Percentiles rank a stretch among this genome's conserved stretches.
These are phyloP conservation scores for Hyppa rectilinea DNA, from an alignment of 2,888 invertebrate genomes.

Conservation along the genomic window DNA sequence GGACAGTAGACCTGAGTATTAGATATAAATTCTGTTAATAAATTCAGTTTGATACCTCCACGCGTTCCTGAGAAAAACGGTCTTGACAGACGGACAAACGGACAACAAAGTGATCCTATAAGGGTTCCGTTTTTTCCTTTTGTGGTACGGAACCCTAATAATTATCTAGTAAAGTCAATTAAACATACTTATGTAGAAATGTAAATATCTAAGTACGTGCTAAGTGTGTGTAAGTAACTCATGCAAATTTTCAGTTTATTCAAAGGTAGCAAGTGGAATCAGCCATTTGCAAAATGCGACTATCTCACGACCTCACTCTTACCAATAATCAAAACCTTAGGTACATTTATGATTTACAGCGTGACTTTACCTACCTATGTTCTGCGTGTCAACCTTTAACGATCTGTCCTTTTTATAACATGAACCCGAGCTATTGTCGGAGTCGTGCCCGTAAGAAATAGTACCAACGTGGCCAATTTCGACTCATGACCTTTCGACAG, in stretches of 20 bases:
- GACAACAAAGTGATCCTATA: no score
- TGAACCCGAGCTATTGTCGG: slow-evolving; percentile 43
- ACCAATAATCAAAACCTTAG: background rate
- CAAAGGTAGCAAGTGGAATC: background rate
- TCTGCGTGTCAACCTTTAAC: slow-evolving; percentile 65
- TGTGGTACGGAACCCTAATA: no score
- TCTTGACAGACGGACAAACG: no score
- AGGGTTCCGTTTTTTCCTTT: no score
- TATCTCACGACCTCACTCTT: slow-evolving; percentile 4
- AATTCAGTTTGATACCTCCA: no score
- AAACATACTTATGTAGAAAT: no score
- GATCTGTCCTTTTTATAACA: slow-evolving; percentile 53
- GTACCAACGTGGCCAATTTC: slow-evolving; percentile 23
- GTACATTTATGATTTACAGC: slow-evolving; percentile 30
- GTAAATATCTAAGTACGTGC: no score
- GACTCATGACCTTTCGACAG: slow-evolving; percentile 48
- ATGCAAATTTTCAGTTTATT: background rate
- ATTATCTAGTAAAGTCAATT: no score
- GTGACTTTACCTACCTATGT: slow-evolving; percentile 48
- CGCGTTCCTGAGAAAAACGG: no score
- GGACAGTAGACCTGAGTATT: no score
- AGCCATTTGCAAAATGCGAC: background rate
- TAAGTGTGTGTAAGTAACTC: background rate
- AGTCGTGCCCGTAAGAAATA: slow-evolving; percentile 57
- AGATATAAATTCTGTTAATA: no score